Base-by-base conservation (phyloP, 2,888 invertebrate species). In the Xestia rhomboidea region DNA sequence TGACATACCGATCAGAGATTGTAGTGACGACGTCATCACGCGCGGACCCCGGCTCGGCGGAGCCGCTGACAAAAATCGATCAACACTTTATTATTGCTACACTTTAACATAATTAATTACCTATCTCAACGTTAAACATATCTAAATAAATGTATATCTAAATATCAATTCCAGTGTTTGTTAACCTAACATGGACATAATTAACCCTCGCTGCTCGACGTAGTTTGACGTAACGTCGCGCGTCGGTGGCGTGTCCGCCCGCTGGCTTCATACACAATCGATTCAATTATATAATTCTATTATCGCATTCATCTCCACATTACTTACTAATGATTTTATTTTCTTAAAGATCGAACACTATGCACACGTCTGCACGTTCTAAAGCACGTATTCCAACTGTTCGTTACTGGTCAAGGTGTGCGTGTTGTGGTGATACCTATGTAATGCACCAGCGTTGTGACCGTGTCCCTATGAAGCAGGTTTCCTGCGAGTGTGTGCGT, bases 141-240 rank as follows among this genome's bases (percentile, higher is more conserved):
- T 84, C 81, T 82, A 88, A 87, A 89, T 86, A 85, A 89, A 86
- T 90, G 81, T 79, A 86, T 83, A 88, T 89, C 86, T 91, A 90
- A 88, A 87, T 90, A 91, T 91, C 92, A 92, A 92, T 92, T 92
- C 92, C 91, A 87, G 85, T 88, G 88, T 85, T 81, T 87, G 87
- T 87, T 90, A 91, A 90, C 87, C 93, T 93, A 93, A 90, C 76
- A 85, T 92, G 93, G 92, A 93, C 93, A 91, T 77, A 67, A n/a
- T n/a, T 87, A 87, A 66, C 87, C 87, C 89, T 88, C 76, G 87
- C 87, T 89, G 87, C 79, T 84, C 79, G 77, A 75, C 78, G 79
- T 76, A 62, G 73, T 62, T 54, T 54, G 66, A 60, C 82, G 68
- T 41, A 54, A 49, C 76, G 70, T 41, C 27, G 27, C 46, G 54